Base-by-base conservation (phyloP, 2,113 vertebrate species). In the Cryptotis parvus region DNA sequence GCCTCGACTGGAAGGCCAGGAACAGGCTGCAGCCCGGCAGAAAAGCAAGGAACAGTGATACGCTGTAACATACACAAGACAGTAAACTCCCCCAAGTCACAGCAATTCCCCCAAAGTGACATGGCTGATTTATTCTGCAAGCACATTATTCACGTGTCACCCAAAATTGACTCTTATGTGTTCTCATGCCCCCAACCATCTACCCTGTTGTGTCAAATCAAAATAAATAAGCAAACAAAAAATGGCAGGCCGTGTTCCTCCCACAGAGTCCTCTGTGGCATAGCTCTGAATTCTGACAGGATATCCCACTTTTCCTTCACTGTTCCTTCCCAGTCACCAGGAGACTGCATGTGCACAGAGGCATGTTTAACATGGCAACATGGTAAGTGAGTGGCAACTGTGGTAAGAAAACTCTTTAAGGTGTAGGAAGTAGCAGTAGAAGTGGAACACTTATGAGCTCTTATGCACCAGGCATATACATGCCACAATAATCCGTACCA, bases 221-320 rank as follows among this genome's bases (percentile, higher is more conserved):
- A 94, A 96, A 91, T 91, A 94, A 90, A 94, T 91, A 92, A 91
- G 70, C 94, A 95, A 94, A 91, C 87, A 94, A 70, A 87, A 82
- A 91, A 78, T 68, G 78, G 79, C 88, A 92, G 78, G 82, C 85
- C 83, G 85, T 81, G 63, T 84, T 69, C 55, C 70, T 69, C 66
- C 49, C 65, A 20, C 87, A 70, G 88, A 78, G 45, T 73, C 87
- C 52, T 31, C 26, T 65, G 61, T 29, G 41, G 70, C 27, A 22
- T 1, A 74, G 86, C 61, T 66, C 45, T 66, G 77, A 63, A 49
- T 49, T 83, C 61, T 24, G 39, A 87, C 69, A 35, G 31, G 35
- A 63, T 70, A 12, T 35, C 81, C 22, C 29, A 14, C 24, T 43
- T 88, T 41, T 35, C 8, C 33, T 27, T 4, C 66, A 35, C 39